Conservation (phyloP, 2,113 vertebrate species). For the Oncorhynchus keta region DNA sequence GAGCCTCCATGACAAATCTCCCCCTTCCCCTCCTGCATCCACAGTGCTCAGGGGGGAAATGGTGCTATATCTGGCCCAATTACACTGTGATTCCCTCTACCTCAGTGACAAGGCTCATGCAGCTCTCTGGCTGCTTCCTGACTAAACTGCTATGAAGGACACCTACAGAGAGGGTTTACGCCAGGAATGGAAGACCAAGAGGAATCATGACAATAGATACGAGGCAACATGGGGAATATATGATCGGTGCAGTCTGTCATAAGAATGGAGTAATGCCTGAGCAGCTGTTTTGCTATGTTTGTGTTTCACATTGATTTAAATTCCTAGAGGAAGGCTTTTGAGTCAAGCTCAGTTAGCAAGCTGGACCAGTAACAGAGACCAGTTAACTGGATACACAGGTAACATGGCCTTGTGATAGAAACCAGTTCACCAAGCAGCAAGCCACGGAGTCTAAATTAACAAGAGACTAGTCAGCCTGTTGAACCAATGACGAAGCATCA, state of each 20-base stretch:
- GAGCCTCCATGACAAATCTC: not conserved
- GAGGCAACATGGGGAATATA: not conserved
- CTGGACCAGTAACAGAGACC: conserved; percentile 6
- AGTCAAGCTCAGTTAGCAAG: not conserved
- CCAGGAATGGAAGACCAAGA: not conserved
- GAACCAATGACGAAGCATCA: not conserved
- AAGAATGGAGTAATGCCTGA: not conserved
- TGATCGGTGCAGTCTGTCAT: not conserved
- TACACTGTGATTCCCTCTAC: not conserved
- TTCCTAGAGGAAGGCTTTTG: not conserved
- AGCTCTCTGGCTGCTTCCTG: conserved; percentile 1
- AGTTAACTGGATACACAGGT: conserved; percentile 4
- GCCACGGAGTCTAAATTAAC: not conserved
- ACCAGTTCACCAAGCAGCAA: not conserved
- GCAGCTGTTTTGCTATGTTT: not conserved
- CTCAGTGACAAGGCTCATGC: conserved; percentile 9
- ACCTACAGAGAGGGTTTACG: not conserved
- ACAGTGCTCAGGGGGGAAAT: not conserved
- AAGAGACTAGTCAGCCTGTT: not conserved
- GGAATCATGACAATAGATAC: not conserved
- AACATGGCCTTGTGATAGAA: not conserved
- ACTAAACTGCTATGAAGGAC: not conserved
- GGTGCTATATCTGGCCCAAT: conserved; percentile 7
- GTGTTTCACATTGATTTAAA: conserved; percentile 8
- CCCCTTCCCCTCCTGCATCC: not conserved